Conservation (phyloP, 2,113 vertebrate genomes). For the Ailurus styani region DNA sequence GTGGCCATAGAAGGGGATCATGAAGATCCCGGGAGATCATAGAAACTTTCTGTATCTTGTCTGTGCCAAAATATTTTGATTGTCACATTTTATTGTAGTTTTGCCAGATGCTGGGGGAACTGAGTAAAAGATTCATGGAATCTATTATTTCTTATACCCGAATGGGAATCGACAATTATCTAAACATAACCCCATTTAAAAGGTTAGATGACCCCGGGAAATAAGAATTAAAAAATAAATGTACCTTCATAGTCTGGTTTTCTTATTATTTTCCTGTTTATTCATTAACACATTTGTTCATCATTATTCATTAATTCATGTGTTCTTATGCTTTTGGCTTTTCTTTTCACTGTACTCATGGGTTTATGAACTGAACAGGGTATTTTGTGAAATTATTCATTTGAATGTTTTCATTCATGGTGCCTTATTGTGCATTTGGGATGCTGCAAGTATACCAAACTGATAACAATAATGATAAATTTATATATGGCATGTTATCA, state of each 20-base stretch:
- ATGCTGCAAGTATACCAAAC: background rate
- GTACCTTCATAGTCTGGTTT: background rate
- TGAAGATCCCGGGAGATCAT: rapidly evolving
- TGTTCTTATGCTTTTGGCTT: background rate
- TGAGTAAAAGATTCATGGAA: background rate
- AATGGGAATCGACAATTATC: background rate
- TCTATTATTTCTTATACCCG: background rate
- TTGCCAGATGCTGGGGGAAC: background rate
- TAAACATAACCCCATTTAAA: background rate
- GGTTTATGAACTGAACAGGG: background rate
- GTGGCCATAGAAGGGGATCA: background rate
- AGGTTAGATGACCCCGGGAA: background rate
- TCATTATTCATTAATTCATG: background rate
- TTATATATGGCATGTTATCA: background rate
- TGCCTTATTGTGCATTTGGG: background rate
- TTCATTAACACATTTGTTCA: background rate
- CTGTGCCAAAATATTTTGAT: background rate
- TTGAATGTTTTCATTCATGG: background rate
- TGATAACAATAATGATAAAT: background rate
- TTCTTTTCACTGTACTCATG: background rate
- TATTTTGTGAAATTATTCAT: background rate
- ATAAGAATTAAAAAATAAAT: background rate
- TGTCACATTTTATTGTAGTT: background rate
- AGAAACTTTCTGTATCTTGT: background rate
- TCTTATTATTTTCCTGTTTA: background rate